A percentile compares a stretch with the other conserved stretches of the same genome.
phyloP scores from a whole-genome alignment of 1,140 invertebrate genomes.

The Gonioctena quinquepunctata region DNA sequence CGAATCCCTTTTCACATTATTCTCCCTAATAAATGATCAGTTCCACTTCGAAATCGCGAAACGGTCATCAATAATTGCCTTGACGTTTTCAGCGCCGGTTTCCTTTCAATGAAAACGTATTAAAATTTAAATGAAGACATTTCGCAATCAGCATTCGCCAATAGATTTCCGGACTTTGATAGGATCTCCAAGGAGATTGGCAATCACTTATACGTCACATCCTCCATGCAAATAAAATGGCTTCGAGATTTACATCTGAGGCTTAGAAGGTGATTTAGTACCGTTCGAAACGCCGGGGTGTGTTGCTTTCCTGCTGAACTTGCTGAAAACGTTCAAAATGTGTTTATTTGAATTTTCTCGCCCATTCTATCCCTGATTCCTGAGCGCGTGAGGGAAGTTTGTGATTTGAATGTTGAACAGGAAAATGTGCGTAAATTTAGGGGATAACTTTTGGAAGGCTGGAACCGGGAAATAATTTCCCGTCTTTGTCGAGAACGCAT shows the following conservation, averaged over 20 bases:
- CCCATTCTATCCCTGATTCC: background rate
- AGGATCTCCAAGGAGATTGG: constrained; percentile 48
- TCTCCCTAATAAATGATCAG: constrained; percentile 18
- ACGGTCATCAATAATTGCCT: constrained; percentile 36
- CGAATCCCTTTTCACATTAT: constrained; percentile 9
- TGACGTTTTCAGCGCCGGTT: constrained; percentile 41
- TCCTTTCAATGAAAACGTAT: constrained; percentile 45
- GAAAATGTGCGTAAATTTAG: constrained; percentile 17
- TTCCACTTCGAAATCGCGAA: background rate
- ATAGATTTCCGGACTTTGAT: constrained; percentile 52
- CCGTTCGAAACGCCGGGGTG: constrained; percentile 16
- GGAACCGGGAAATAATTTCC: background rate
- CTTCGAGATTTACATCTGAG: constrained; percentile 47
- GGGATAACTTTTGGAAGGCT: background rate
- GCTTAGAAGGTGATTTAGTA: constrained; percentile 44
- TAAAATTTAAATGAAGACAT: constrained; percentile 54
- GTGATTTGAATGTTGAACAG: background rate
- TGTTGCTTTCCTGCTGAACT: constrained; percentile 38
- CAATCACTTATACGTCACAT: constrained; percentile 53
- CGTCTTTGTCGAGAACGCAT: background rate
- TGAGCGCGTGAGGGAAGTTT: constrained; percentile 3
- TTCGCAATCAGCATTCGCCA: constrained; percentile 52
- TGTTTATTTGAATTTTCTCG: constrained; percentile 46
- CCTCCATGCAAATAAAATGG: constrained; percentile 53
- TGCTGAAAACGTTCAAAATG: constrained; percentile 40